Evolutionary conservation across 2,797 vertebrate genomes (phyloP).

Genomic region (Poecilia velifera): DNA sequence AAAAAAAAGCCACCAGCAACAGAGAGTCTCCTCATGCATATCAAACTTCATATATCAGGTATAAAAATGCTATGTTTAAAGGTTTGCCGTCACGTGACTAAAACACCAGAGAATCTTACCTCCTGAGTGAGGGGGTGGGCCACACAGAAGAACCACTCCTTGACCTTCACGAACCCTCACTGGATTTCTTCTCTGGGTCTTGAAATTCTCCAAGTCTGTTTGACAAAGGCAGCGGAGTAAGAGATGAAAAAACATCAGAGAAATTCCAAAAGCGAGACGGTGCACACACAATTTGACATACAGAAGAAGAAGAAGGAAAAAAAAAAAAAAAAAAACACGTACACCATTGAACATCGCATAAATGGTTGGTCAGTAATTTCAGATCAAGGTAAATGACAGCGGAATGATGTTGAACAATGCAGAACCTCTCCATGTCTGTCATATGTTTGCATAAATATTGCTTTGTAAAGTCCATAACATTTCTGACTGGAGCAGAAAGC

Average conservation of each 20-base stretch:
- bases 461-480: conserved; percentile 58
- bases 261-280: conserved; percentile 29
- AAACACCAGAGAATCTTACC: conserved; percentile 76
- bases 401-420: conserved; percentile 17
- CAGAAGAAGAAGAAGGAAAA: conserved; percentile 1
- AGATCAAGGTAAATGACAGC: conserved; percentile 27
- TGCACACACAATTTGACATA: conserved; percentile 18
- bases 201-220: conserved; percentile 94
- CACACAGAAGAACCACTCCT: conserved; percentile 94
- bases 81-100: background rate
- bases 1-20: conserved; percentile 23
- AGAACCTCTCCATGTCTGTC: conserved; percentile 30
- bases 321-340: background rate
- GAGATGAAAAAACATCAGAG: conserved; percentile 36
- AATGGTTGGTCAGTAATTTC: conserved; percentile 28
- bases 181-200: conserved; percentile 89
- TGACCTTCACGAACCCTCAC: conserved; percentile 95
- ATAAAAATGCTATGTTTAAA: background rate
- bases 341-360: conserved; percentile 23
- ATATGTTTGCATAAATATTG: conserved; percentile 58
- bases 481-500: conserved; percentile 73
- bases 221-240: conserved; percentile 54
- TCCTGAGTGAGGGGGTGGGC: conserved; percentile 91
- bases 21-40: background rate
- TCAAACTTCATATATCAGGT: background rate